Base-by-base conservation (phyloP, 2,797 vertebrate genomes). In the Poeciliopsis turneri region DNA sequence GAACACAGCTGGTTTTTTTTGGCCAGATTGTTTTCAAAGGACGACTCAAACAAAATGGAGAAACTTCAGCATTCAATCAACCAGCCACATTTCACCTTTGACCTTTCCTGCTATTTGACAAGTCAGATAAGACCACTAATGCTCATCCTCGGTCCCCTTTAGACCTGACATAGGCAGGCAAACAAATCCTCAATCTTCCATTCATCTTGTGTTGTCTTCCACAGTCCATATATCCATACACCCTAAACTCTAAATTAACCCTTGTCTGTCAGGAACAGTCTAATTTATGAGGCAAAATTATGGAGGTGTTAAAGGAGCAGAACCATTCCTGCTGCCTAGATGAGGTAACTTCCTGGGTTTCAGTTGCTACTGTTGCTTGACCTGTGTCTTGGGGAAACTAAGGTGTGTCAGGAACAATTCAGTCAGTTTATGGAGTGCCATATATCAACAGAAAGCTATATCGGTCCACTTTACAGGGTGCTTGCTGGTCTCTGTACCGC, bases 221-320 rank as follows among this genome's bases (percentile, higher is more conserved):
- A 16, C 13, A 25, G 15, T 33, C 13, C 28, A 59, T 15, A 61
- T 11, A 61, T 61, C 28, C 57, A 33, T 2, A 30, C 28, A 61
- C 57, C 57, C 57, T 61, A 61, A 61, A 61, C 13, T 61, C 68
- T 49, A 69, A 53, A 80, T 83, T 75, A 78, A 78, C 73, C 39
- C 73, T 73, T 1, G 9, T 72, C 87, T 66, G 59, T 85, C 57
- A 61, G 57, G 57, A 77, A 72, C 72, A 23, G 47, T 59, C 36
- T 92, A 74, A 92, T 90, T 90, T 89, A 92, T 87, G 85, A 85
- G 71, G 90, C 92, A 91, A 33, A 33, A 61, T 61, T 61, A 33
- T 61, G 57, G 57, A 61, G 57, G 57, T 18, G 57, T 89, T 85
- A 90, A 85, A 87, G 74, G 85, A 91, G 86, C 84, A 89, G 87